A percentile compares a stretch with the other conserved stretches of the same genome.
Conservation (phyloP, 2,888 invertebrate species). For the Callimorpha dominula region DNA sequence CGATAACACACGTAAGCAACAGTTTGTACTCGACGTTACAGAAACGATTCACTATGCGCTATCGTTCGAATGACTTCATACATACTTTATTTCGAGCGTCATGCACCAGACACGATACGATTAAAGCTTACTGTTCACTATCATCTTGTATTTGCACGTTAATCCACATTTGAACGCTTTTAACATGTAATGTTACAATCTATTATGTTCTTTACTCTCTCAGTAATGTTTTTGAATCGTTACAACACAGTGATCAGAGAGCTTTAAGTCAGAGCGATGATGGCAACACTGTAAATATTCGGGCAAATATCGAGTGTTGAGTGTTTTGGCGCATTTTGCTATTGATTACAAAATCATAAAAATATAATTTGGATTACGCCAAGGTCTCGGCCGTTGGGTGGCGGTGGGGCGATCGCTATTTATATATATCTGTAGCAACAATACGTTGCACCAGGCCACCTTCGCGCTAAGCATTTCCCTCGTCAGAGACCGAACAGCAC, state of each 20-base stretch:
- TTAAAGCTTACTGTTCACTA: conserved; percentile 20
- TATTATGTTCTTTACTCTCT: not conserved
- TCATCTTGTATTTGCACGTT: conserved; percentile 4
- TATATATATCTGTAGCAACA: conserved; percentile 34
- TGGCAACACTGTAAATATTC: conserved; percentile 38
- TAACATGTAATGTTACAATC: not conserved
- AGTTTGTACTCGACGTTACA: conserved; percentile 43
- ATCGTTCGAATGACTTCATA: conserved; percentile 30
- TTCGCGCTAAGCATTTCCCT: not conserved
- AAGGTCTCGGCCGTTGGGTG: conserved; percentile 44
- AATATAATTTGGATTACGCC: conserved; percentile 50
- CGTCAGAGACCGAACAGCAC: not conserved
- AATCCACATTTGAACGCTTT: not conserved
- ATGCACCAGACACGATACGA: conserved; percentile 25
- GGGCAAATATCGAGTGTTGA: conserved; percentile 34
- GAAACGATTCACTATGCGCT: conserved; percentile 18
- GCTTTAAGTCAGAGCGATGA: conserved; percentile 20
- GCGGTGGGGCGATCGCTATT: conserved; percentile 48
- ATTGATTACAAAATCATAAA: conserved; percentile 56
- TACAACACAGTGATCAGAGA: conserved; percentile 3
- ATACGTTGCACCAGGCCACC: not conserved
- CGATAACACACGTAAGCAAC: conserved; percentile 19
- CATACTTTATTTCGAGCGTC: conserved; percentile 36
- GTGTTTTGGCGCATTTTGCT: conserved; percentile 39
- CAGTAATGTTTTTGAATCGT: not conserved